Percentiles rank a stretch among this genome's conserved stretches.
These are phyloP conservation scores for Aphelenchoides avenae DNA, from an alignment of 1,140 invertebrate species.

Conservation along the genomic window DNA sequence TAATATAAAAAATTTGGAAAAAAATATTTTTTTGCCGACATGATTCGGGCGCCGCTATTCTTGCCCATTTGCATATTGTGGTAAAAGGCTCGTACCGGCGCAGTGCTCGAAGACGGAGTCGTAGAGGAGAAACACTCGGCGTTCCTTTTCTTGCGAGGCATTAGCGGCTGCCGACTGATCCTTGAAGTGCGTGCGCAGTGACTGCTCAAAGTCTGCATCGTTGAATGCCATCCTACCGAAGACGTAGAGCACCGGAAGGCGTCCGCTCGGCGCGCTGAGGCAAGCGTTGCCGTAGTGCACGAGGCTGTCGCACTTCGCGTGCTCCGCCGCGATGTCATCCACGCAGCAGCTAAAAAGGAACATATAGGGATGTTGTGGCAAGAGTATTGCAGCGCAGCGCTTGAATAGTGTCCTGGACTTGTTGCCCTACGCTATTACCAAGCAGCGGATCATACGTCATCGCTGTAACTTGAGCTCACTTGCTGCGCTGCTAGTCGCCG, in stretches of 20 bases:
- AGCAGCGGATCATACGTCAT: too few species aligned
- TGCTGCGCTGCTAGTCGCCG: too few species aligned
- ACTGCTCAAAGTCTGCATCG: conserved; percentile 16
- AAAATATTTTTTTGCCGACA: too few species aligned
- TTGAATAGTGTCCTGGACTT: too few species aligned
- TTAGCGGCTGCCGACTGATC: background rate
- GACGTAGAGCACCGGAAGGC: conserved; percentile 45
- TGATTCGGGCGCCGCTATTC: background rate
- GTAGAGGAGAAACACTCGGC: conserved; percentile 27
- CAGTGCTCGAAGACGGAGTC: conserved; percentile 31
- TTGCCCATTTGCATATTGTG: background rate
- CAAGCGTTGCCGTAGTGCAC: conserved; percentile 52
- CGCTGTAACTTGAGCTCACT: too few species aligned
- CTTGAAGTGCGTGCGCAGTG: conserved; percentile 11
- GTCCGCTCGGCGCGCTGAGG: conserved; percentile 26
- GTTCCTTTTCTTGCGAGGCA: background rate
- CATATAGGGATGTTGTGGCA: too few species aligned
- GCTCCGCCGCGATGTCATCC: conserved; percentile 50
- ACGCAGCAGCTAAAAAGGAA: conserved; percentile 47
- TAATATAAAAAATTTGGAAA: too few species aligned
- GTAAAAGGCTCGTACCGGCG: conserved; percentile 3
- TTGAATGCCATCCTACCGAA: conserved; percentile 34
- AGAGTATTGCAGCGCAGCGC: too few species aligned
- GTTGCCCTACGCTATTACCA: too few species aligned
- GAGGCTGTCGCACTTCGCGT: conserved; percentile 40